Evolutionary conservation across 2,113 vertebrate genomes (phyloP), one percentile per base, ranked within the genome.

Genomic region (Bujurquina vittata): DNA sequence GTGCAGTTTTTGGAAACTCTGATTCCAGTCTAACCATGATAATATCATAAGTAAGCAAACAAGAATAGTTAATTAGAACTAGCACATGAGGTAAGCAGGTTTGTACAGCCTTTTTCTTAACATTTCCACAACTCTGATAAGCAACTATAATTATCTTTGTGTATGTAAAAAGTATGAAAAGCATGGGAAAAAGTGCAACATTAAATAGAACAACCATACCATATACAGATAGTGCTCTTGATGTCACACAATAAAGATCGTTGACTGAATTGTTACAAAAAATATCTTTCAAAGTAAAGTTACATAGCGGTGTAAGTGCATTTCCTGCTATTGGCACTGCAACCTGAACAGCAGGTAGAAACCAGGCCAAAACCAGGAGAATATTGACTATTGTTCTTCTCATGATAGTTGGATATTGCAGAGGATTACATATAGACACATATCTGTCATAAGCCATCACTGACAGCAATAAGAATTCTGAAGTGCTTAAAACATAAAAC

Each of bases 201-300:
- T 31, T 31, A 31, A 31, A 31, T 31, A 31, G 31, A 31, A 31
- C 31, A 31, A 31, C 31, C 31, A 31, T 31, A 31, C 31, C 31
- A 31, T 31, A 31, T 31, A 31, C 31, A 31, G 31, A 31, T 4
- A 31, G 17, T 52, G 2, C 46, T 8, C 1, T 37, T 14, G 85
- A 57, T 1, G 1, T 58, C 7, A 14, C 12, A 59, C 88, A 87
- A 0, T 79, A 29, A 55, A 89, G 52, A 7, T 10, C 18, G 4
- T 58, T 49, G 6, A 89, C 2, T 26, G 61, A 4, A 56, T 81
- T 89, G 23, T 82, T 84, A 26, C 81, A 89, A 57, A 77, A 74
- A 1, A 87, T 80, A 54, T 58, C 83, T 18, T 77, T 56, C 8
- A 87, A 33, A 35, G 8, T 55, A 2, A 61, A 49, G 8, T 11